These are phyloP conservation scores for Pogonomyrmex californicus DNA, from an alignment of 1,140 invertebrate genomes.

Conservation along the genomic window DNA sequence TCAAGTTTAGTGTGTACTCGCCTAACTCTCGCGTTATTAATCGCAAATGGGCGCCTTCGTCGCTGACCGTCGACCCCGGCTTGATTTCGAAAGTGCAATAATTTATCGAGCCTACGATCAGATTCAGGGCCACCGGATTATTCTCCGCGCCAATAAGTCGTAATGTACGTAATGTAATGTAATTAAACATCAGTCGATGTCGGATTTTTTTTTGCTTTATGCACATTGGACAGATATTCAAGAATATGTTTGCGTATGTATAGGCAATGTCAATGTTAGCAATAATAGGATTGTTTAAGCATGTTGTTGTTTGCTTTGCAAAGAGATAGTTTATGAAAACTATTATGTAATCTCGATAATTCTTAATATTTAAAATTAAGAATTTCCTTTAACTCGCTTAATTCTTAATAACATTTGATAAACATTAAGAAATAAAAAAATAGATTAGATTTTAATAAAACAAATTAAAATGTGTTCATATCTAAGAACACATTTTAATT, in stretches of 20 bases:
- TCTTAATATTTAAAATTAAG: background rate
- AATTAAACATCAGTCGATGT: slow-evolving; percentile 20
- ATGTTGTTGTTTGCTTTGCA: background rate
- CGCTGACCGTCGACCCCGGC: slow-evolving; percentile 46
- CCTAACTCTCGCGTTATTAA: slow-evolving; percentile 42
- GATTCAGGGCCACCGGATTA: slow-evolving; percentile 35
- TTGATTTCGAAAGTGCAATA: slow-evolving; percentile 58
- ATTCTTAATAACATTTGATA: background rate
- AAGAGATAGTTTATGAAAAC: background rate
- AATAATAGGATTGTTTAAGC: background rate
- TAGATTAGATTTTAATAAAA: slow-evolving; percentile 1
- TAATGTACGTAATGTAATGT: background rate
- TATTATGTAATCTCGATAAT: background rate
- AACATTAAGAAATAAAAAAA: background rate
- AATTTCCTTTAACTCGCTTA: background rate
- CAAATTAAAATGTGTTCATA: background rate
- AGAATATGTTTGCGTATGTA: background rate
- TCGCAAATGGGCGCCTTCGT: slow-evolving; percentile 29
- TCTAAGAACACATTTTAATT: background rate
- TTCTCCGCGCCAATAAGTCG: slow-evolving; percentile 12
- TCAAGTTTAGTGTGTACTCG: slow-evolving; percentile 64
- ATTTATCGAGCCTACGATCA: slow-evolving; percentile 51
- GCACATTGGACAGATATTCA: background rate
- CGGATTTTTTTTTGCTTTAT: background rate
- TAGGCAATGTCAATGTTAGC: background rate